A percentile compares a stretch with the other conserved stretches of the same genome.
These are phyloP conservation scores for Epinotia bilunana DNA, from an alignment of 2,888 invertebrate species.

Conservation along the genomic window DNA sequence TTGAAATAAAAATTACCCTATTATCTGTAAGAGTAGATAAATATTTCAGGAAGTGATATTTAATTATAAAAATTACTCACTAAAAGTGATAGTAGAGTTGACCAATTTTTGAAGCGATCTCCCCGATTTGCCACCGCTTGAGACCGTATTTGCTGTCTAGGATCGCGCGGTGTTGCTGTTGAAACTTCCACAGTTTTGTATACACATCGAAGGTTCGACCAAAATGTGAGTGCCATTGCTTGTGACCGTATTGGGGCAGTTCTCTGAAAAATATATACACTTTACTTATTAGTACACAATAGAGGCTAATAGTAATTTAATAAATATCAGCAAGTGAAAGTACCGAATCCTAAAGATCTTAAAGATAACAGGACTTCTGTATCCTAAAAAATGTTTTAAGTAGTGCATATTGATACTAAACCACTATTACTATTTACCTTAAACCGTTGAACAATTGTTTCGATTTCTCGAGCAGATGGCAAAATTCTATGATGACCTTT, in stretches of 20 bases:
- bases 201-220: slow-evolving; percentile 98
- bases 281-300: too few relatives aligned
- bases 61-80: slow-evolving; percentile 83
- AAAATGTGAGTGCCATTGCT: slow-evolving; percentile 99
- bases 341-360: not conserved
- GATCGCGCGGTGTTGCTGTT: slow-evolving; percentile 96
- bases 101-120: slow-evolving; percentile 99
- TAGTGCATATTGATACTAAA: slow-evolving; percentile 1
- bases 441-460: slow-evolving; percentile 98
- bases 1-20: too few relatives aligned
- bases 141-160: slow-evolving; percentile 97
- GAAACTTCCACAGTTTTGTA: slow-evolving; percentile 99
- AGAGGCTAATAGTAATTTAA: too few relatives aligned
- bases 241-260: slow-evolving; percentile 98
- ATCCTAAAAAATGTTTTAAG: not conserved
- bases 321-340: not conserved
- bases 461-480: slow-evolving; percentile 97
- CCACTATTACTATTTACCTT: slow-evolving; percentile 83
- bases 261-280: slow-evolving; percentile 86
- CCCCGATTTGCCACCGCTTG: slow-evolving; percentile 99
- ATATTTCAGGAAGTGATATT: not conserved
- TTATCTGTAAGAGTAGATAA: too few relatives aligned
- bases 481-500: slow-evolving; percentile 97
- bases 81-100: slow-evolving; percentile 99
- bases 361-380: not conserved